These are phyloP conservation scores for Slavum lentiscoides DNA, from an alignment of 2,888 invertebrate species.

Conservation along the genomic window DNA sequence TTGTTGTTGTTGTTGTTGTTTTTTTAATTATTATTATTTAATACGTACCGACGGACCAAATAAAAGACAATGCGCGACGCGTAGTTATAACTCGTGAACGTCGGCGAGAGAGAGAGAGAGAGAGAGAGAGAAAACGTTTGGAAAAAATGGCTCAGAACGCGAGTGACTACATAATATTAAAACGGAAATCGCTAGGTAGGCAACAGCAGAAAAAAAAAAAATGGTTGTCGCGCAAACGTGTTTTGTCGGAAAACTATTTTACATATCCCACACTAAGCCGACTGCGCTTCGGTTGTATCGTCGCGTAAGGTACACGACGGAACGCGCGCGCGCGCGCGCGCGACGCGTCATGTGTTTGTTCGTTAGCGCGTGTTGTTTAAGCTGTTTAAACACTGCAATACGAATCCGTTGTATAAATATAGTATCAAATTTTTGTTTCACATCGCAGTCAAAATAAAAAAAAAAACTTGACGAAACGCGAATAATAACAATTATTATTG, in stretches of 20 bases:
- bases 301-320: no score
- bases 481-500: not conserved
- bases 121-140: no score
- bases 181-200: no score
- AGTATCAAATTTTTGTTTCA: constrained; percentile 16
- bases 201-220: not conserved
- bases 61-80: no score
- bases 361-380: constrained; percentile 27
- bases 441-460: constrained; percentile 7
- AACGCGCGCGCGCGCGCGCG: no score
- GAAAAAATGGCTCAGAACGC: no score
- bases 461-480: constrained; percentile 4
- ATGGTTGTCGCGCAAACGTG: not conserved
- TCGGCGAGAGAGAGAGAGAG: no score
- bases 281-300: constrained; percentile 3
- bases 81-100: no score
- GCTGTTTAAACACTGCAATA: constrained; percentile 42
- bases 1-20: no score
- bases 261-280: not conserved
- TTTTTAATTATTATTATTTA: no score
- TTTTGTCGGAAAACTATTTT: constrained; percentile 5
- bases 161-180: no score
- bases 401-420: constrained; percentile 46
- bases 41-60: no score
- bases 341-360: constrained; percentile 31